Evolutionary conservation across 53 echinoderm and acorn worm species (phyloP).

Genomic region (Apostichopus leukothele): DNA sequence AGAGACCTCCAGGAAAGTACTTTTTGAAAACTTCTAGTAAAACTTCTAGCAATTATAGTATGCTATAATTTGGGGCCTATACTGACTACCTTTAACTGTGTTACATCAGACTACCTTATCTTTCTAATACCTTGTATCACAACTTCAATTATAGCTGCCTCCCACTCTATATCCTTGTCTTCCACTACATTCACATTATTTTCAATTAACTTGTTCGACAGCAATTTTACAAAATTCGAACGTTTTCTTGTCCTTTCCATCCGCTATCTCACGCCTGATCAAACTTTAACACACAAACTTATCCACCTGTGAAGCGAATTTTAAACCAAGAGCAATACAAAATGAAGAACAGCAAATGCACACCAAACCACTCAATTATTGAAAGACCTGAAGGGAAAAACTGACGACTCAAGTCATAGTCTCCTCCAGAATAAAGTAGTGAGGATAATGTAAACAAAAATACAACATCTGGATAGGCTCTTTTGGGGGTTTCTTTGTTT

Average conservation of each 20-base stretch:
- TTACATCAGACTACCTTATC: no score
- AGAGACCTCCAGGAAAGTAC: no score
- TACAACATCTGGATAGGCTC: not conserved
- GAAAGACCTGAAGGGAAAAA: not conserved
- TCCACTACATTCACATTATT: no score
- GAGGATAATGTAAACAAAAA: not conserved
- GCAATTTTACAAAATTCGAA: no score
- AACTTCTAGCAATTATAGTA: no score
- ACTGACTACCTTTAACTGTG: no score
- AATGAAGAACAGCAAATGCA: not conserved
- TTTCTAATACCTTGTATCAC: no score
- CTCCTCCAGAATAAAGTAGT: not conserved
- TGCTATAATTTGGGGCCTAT: no score
- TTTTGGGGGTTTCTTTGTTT: not conserved
- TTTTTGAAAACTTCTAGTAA: no score
- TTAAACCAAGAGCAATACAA: not conserved
- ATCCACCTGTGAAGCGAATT: conserved; percentile 2
- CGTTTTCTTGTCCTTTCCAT: not conserved
- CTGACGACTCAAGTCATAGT: not conserved
- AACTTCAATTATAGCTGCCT: no score
- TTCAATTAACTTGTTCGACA: no score
- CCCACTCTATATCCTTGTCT: no score
- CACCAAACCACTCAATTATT: not conserved
- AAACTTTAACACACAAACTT: not conserved
- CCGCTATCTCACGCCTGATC: not conserved